Evolutionary conservation across 2,113 vertebrate genomes (phyloP).

Genomic region (Cavia porcellus): DNA sequence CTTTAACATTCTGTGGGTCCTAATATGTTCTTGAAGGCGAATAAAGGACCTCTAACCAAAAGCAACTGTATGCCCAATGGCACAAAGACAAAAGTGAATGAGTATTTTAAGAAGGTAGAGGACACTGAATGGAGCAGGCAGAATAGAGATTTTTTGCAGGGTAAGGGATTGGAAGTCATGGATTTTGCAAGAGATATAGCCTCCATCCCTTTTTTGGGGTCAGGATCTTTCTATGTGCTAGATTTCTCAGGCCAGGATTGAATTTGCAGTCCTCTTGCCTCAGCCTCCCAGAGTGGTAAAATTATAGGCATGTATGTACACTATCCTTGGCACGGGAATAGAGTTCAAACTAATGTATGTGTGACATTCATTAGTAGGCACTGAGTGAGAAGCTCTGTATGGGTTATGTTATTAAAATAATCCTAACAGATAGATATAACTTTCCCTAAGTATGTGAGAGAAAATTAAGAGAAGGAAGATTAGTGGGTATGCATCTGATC

Average conservation of each 20-base stretch:
- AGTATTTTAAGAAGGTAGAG: neutral
- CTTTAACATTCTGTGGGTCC: neutral
- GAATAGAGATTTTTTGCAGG: neutral
- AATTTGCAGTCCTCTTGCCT: neutral
- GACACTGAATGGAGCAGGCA: neutral
- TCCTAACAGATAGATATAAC: neutral
- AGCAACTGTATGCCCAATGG: neutral
- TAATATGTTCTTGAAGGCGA: neutral
- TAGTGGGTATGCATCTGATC: neutral
- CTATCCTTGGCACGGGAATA: neutral
- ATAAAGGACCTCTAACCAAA: neutral
- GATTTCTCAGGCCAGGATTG: neutral
- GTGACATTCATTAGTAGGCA: neutral
- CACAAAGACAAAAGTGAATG: neutral
- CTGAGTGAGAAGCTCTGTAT: neutral
- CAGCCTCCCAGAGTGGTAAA: neutral
- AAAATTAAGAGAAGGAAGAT: neutral
- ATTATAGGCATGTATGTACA: neutral
- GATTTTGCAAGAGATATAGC: neutral
- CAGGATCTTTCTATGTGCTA: neutral
- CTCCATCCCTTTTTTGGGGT: neutral
- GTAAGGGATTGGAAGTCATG: neutral
- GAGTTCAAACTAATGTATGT: neutral
- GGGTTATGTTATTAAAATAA: neutral
- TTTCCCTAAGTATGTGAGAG: neutral